phyloP scores from a whole-genome alignment of 2,888 invertebrate species.

The Sipha maydis region DNA sequence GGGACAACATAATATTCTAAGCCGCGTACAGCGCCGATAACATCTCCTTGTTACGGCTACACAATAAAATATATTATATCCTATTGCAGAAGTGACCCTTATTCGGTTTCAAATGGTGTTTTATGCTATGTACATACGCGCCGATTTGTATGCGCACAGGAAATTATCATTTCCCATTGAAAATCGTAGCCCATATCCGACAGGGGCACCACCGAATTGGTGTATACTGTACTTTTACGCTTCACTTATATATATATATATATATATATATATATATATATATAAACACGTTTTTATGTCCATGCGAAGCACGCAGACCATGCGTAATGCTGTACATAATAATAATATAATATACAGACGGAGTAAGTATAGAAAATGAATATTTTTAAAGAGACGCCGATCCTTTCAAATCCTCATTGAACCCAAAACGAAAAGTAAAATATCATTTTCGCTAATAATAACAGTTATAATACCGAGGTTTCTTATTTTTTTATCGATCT shows the following conservation, averaged over 20 bases:
- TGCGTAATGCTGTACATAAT: background rate
- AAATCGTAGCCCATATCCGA: background rate
- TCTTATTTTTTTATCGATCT: too few species aligned
- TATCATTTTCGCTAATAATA: too few species aligned
- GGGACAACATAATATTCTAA: slow-evolving; percentile 35
- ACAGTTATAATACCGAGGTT: too few species aligned
- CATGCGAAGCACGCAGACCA: background rate
- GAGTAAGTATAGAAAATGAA: too few species aligned
- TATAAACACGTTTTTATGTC: too few species aligned
- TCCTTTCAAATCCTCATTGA: too few species aligned
- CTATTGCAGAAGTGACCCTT: background rate
- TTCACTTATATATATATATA: background rate
- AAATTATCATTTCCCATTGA: slow-evolving; percentile 31
- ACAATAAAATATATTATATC: background rate
- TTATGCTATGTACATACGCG: background rate
- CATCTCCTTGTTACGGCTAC: background rate
- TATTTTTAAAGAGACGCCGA: too few species aligned
- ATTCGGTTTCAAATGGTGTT: slow-evolving; percentile 9
- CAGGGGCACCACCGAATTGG: too few species aligned
- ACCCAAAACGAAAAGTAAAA: too few species aligned
- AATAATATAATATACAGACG: too few species aligned
- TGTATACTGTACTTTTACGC: too few species aligned
- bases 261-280: background rate
- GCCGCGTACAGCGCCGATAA: background rate
- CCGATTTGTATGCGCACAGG: background rate